A percentile compares a stretch with the other conserved stretches of the same genome.
Evolutionary conservation across 2,113 vertebrate species (phyloP).

Genomic region (Mormyrus lacerda): DNA sequence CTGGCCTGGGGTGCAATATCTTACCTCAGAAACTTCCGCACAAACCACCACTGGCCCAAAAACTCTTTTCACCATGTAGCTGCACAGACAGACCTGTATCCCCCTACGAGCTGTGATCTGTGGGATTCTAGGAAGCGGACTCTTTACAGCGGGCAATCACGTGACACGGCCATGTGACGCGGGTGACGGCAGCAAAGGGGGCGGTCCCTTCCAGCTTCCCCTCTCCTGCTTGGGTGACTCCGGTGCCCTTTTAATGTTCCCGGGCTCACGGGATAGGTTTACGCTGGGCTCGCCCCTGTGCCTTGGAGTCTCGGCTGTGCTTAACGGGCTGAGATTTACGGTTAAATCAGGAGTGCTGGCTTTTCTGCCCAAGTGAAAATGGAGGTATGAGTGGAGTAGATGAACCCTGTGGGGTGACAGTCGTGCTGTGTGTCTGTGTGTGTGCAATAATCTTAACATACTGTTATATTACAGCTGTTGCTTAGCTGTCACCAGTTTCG

Average conservation of each 20-base stretch:
- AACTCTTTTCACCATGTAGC: neutral
- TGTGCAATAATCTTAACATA: neutral
- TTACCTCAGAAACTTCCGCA: neutral
- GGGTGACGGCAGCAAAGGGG: neutral
- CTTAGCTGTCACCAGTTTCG: neutral
- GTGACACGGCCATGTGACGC: neutral
- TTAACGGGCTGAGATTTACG: neutral
- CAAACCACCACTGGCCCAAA: neutral
- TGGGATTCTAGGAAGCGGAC: neutral
- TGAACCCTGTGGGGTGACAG: neutral
- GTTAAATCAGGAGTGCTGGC: neutral
- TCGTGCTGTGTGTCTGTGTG: neutral
- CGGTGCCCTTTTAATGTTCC: no score
- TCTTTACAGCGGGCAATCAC: neutral
- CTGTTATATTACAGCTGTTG: neutral
- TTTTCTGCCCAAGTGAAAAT: neutral
- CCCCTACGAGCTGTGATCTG: neutral
- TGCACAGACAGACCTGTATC: neutral
- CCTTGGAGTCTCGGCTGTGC: neutral
- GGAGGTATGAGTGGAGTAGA: neutral
- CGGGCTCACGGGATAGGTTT: neutral
- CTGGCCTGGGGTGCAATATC: neutral
- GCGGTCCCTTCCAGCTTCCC: neutral
- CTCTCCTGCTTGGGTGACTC: no score
- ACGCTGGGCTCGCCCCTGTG: neutral